Percentiles rank a stretch among this genome's conserved stretches.
phyloP scores from a whole-genome alignment of 2,888 invertebrate species.

The Caenorhabditis panamensis region DNA sequence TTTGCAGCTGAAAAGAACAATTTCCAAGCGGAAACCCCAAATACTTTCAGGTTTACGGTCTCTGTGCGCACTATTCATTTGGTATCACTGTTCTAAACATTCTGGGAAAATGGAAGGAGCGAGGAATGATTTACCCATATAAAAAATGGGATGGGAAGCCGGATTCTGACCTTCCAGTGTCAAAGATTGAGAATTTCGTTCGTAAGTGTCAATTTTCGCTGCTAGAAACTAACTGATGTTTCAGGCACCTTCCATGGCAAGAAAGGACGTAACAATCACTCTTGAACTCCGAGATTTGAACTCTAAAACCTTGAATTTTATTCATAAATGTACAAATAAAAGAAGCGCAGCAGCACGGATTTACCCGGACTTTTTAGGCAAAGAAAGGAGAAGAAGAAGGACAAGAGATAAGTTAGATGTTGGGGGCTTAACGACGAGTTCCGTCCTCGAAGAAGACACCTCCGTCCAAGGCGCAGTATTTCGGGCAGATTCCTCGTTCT shows the following conservation, averaged over 20 bases:
- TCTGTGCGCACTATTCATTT: constrained; percentile 42
- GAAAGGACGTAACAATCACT: constrained; percentile 11
- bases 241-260: constrained; percentile 29
- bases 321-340: constrained; percentile 44
- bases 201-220: constrained; percentile 16
- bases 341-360: constrained; percentile 38
- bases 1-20: neutral
- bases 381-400: constrained; percentile 2
- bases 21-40: neutral
- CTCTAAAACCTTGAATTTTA: constrained; percentile 10
- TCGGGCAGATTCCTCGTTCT: constrained; percentile 73
- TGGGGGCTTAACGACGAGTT: constrained; percentile 66
- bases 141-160: constrained; percentile 33
- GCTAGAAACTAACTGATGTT: neutral
- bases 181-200: constrained; percentile 31
- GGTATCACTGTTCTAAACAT: constrained; percentile 35
- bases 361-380: constrained; percentile 54
- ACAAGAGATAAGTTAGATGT: constrained; percentile 5
- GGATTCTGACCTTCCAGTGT: constrained; percentile 8
- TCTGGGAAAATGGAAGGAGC: constrained; percentile 35
- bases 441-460: constrained; percentile 80
- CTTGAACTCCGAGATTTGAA: neutral
- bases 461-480: constrained; percentile 78
- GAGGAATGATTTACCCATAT: constrained; percentile 50
- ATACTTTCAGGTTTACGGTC: constrained; percentile 28